These are phyloP conservation scores for Onychorhynchus coronatus DNA, from an alignment of 2,113 vertebrate genomes.

Conservation along the genomic window DNA sequence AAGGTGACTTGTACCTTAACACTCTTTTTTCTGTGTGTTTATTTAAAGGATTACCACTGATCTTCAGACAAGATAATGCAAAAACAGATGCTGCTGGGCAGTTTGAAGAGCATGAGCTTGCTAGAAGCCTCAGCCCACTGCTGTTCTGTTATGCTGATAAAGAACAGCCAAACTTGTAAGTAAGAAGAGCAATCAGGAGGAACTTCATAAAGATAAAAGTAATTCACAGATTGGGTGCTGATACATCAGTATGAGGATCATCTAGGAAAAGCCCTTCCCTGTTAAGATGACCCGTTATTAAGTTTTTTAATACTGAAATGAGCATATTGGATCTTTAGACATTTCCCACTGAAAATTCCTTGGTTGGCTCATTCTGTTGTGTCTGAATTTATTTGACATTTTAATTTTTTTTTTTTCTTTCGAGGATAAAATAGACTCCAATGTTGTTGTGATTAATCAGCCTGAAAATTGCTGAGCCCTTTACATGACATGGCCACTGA, in stretches of 20 bases:
- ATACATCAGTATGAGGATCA: not conserved
- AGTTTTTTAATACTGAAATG: not conserved
- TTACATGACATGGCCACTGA: not conserved
- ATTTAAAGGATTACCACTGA: constrained; percentile 87
- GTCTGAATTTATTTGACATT: not conserved
- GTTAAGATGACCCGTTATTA: not conserved
- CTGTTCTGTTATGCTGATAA: constrained; percentile 97
- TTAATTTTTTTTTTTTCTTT: not conserved
- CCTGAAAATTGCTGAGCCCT: not conserved
- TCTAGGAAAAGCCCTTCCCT: not conserved
- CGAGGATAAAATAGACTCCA: not conserved
- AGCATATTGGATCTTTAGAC: not conserved
- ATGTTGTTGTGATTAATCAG: not conserved
- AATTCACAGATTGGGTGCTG: not conserved
- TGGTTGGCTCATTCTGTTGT: not conserved
- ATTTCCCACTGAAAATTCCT: constrained; percentile 12
- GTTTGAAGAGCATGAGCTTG: constrained; percentile 96
- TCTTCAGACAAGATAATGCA: constrained; percentile 96
- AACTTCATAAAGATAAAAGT: not conserved
- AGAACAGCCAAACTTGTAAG: constrained; percentile 94
- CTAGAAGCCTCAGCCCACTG: constrained; percentile 92
- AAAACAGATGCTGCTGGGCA: constrained; percentile 92
- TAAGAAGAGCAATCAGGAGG: constrained; percentile 21
- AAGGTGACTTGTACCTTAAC: not conserved
- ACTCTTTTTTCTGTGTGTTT: not conserved